These are phyloP conservation scores for Cairina moschata DNA, from an alignment of 2,113 vertebrate species.

Conservation along the genomic window DNA sequence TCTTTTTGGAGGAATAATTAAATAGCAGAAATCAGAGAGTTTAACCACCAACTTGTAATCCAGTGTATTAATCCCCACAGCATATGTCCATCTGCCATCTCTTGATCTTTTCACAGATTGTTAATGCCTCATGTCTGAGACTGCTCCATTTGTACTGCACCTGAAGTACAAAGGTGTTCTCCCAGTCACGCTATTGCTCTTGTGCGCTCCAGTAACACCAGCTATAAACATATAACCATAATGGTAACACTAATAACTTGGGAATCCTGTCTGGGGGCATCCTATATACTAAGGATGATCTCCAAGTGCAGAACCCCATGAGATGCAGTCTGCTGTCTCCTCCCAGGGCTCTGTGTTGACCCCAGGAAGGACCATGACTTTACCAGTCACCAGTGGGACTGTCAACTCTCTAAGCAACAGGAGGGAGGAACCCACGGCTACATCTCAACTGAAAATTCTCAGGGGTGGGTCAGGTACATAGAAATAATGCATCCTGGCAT, in stretches of 20 bases:
- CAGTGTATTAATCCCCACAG: slow-evolving; percentile 3
- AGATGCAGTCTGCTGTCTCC: neutral
- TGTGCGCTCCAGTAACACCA: neutral
- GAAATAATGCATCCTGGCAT: neutral
- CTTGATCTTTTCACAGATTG: neutral
- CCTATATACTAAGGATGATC: neutral
- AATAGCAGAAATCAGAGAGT: slow-evolving; percentile 22
- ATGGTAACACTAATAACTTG: neutral
- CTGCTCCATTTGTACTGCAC: neutral
- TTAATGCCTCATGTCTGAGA: neutral
- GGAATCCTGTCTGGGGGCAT: neutral
- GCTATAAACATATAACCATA: neutral
- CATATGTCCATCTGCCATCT: slow-evolving; percentile 5
- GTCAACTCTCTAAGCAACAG: neutral
- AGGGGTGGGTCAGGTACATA: neutral
- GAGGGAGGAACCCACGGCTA: neutral
- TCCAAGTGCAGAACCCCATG: neutral
- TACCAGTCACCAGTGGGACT: neutral
- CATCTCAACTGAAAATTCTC: neutral
- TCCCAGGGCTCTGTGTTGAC: neutral
- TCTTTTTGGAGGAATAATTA: slow-evolving; percentile 9
- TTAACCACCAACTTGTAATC: slow-evolving; percentile 41
- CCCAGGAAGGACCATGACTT: neutral
- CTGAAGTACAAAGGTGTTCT: neutral
- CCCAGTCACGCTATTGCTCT: neutral